Base-by-base conservation (phyloP, 2,113 vertebrate species). In the Philantomba maxwellii region DNA sequence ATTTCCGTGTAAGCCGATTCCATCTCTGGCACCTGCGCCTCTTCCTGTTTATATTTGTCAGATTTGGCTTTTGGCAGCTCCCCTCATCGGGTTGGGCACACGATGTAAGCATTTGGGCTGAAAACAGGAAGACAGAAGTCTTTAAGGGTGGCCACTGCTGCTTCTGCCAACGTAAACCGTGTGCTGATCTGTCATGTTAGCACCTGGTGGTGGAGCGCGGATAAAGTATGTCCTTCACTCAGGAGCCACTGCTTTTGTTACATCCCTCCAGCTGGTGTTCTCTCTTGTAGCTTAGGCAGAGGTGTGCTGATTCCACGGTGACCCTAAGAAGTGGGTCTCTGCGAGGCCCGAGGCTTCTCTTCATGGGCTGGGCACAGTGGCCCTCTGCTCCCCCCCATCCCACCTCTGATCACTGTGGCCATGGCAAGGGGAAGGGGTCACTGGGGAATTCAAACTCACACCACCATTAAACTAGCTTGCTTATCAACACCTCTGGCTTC, bases 1-100 rank as follows among this genome's bases (percentile, higher is more conserved):
- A 43, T 77, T 95, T 95, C 84, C 49, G 1, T 39, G 83, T 93
- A 83, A 96, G 49, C 80, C 0, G 57, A 97, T 85, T 77, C 95
- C 19, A 0, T 51, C 89, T 33, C 90, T 47, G 96, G 89, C 85
- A 88, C 77, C 55, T 17, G 55, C 6, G 17, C 45, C 55, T 81
- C 96, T 97, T 97, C 89, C 93, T 94, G 95, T 92, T 95, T 93
- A 15, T 92, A 51, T 94, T 60, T 26, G 64, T 82, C 49, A 87
- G 83, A 83, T 91, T 70, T 91, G 91, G 80, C 87, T 88, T 97
- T 93, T 53, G 80, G 85, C 92, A 64, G 58, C 77, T 88, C 19
- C 43, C 23, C 14, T 1, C 49, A 1, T 1, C 49, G 51, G 94
- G 21, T 47, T 60, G 53, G 78, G 73, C 30, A 66, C 66, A 39